Evolutionary conservation across 2,113 vertebrate species (phyloP).

Genomic region (Labeo catla): DNA sequence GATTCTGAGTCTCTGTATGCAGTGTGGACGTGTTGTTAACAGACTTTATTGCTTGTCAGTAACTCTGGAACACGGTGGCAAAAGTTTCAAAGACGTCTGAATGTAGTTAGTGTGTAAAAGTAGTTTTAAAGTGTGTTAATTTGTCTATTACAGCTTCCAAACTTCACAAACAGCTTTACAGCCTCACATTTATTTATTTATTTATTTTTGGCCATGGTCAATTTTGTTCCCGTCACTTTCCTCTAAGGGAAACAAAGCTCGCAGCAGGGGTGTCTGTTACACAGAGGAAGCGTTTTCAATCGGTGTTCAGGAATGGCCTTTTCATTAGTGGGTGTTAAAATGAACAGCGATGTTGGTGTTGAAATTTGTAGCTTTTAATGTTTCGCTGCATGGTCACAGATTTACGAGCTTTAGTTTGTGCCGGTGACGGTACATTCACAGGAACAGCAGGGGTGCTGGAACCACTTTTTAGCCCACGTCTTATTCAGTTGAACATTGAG

Average conservation of each 20-base stretch:
- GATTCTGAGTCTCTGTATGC: background rate
- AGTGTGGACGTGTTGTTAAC: background rate
- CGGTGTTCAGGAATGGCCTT: background rate
- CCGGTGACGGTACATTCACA: background rate
- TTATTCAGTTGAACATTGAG: background rate
- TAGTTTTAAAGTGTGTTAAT: slow-evolving; percentile 1
- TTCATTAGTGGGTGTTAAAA: slow-evolving; percentile 23
- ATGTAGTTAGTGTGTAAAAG: background rate
- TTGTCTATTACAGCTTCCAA: background rate
- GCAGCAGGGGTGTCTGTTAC: background rate
- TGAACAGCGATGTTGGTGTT: background rate
- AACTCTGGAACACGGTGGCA: background rate
- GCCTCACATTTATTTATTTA: background rate
- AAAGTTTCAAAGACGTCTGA: slow-evolving; percentile 2
- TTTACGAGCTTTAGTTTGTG: background rate
- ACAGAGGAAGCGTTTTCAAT: background rate
- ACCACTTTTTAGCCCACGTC: background rate
- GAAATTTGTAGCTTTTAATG: background rate
- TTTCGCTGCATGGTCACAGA: background rate
- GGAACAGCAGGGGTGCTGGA: background rate
- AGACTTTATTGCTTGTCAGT: slow-evolving; percentile 3
- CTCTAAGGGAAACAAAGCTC: slow-evolving; percentile 7
- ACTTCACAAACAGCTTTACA: slow-evolving; percentile 6
- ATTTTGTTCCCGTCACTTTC: background rate
- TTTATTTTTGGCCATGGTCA: background rate